Percentiles rank a stretch among this genome's conserved stretches.
phyloP scores from a whole-genome alignment of 1,140 invertebrate genomes.

The Mactra quadrangularis region DNA sequence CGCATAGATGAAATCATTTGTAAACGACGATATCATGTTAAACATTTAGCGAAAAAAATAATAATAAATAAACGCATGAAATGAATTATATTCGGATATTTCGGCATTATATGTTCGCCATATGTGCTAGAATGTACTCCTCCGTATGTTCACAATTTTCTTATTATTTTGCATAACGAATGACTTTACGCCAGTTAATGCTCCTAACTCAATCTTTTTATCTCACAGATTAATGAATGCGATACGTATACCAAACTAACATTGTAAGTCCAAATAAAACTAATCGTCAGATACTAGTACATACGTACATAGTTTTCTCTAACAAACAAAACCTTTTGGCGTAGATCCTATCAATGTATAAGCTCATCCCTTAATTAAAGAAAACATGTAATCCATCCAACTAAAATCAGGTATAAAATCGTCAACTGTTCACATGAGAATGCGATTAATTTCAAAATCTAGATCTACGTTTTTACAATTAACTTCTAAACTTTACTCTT shows the following conservation, averaged over 20 bases:
- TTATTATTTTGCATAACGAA: conserved; percentile 4
- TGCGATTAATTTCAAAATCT: neutral
- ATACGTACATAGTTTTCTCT: neutral
- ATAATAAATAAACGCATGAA: conserved; percentile 14
- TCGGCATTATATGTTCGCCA: conserved; percentile 5
- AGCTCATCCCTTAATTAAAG: conserved; percentile 34
- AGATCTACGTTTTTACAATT: conserved; percentile 20
- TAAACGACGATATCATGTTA: conserved; percentile 26
- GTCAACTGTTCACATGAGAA: conserved; percentile 23
- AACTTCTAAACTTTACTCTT: conserved; percentile 1
- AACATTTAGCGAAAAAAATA: conserved; percentile 26
- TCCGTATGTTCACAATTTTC: neutral
- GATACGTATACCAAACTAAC: neutral
- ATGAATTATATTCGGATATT: neutral
- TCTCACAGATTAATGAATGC: conserved; percentile 20
- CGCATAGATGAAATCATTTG: conserved; percentile 21
- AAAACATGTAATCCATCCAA: conserved; percentile 34
- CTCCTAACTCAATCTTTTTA: conserved; percentile 8
- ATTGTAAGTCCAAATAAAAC: conserved; percentile 8
- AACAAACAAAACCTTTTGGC: conserved; percentile 20
- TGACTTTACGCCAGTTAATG: neutral
- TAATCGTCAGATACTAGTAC: conserved; percentile 11
- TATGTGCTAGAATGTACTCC: conserved; percentile 18
- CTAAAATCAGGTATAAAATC: conserved; percentile 24
- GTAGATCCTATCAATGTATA: neutral